Percentiles rank a stretch among this genome's conserved stretches.
phyloP scores from a whole-genome alignment of 2,888 invertebrate genomes.

The Eurytoma californica region DNA sequence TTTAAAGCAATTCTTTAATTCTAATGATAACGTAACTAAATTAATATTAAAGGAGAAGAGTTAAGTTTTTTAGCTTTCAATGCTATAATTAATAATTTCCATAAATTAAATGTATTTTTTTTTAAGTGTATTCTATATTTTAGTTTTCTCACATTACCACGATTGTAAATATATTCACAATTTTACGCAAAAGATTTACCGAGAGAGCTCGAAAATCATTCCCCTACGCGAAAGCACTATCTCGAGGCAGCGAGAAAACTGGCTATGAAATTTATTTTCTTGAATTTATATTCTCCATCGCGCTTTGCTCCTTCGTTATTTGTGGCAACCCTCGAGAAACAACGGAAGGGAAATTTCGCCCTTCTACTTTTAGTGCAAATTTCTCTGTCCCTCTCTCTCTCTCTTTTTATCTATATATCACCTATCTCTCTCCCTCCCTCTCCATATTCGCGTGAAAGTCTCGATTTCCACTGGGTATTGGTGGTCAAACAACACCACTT shows the following conservation, averaged over 20 bases:
- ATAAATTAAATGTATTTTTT: too few relatives aligned
- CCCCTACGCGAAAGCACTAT: neutral
- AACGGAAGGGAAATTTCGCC: conserved; percentile 41
- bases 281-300: conserved; percentile 28
- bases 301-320: conserved; percentile 26
- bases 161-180: too few relatives aligned
- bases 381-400: neutral
- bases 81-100: too few relatives aligned
- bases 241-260: neutral
- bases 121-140: neutral
- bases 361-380: too few relatives aligned
- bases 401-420: neutral
- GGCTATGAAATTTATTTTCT: conserved; percentile 25
- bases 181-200: too few relatives aligned
- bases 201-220: neutral
- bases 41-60: too few relatives aligned
- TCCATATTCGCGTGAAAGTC: conserved; percentile 20
- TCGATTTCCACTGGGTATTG: conserved; percentile 46
- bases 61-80: too few relatives aligned
- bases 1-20: too few relatives aligned
- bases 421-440: neutral
- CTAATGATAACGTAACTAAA: too few relatives aligned
- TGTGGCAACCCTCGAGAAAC: conserved; percentile 24
- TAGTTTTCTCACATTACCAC: too few relatives aligned
- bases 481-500: neutral